Evolutionary conservation across 2,888 invertebrate genomes (phyloP), one percentile per base, ranked within the genome.

Genomic region (Lumbricus terrestris): DNA sequence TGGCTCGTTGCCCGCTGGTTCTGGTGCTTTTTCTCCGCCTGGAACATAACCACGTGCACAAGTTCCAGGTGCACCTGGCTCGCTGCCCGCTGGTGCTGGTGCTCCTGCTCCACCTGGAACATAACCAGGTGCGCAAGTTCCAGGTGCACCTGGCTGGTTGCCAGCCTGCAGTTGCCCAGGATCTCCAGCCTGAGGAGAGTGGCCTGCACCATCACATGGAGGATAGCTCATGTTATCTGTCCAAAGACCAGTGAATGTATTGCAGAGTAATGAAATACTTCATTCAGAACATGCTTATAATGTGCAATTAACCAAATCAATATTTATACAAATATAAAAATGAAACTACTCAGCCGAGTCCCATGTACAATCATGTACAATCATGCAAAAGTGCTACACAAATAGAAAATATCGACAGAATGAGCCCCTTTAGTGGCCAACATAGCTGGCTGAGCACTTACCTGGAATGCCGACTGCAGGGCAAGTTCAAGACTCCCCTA

Each of bases 201-300:
- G 34, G 18, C 42, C 42, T 42, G 42, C 29, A 34, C 85, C 85
- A 85, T 18, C 37, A 16, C 35, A 85, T 37, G 85, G 85, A 85
- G 85, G 85, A 85, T 85, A 85, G 37, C 85, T 85, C 85, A 85
- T 85, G 69, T n/a, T 69, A 69, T n/a, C 69, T 69, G 69, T 69
- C 69, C 29, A 69, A 69, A n/a, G n/a, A 11, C 40, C 40, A 11
- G 20, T 47, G 8, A 69, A 69, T n/a, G 13, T n/a, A 69, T n/a
- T 69, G 69, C 69, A 69, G n/a, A 69, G 69, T 69, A 69, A 69
- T n/a, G 29, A n/a, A 69, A 69, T 29, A n/a, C 54, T 54, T 54
- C 11, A 54, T 69, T n/a, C n/a, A 69, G 29, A 69, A 69, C 29
- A 8, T n/a, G 29, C 29, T 40, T 16, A 69, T 11, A 11, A 16